A percentile compares a stretch with the other conserved stretches of the same genome.
phyloP scores from a whole-genome alignment of 2,888 invertebrate species.

The Ommatoiulus sabulosus region DNA sequence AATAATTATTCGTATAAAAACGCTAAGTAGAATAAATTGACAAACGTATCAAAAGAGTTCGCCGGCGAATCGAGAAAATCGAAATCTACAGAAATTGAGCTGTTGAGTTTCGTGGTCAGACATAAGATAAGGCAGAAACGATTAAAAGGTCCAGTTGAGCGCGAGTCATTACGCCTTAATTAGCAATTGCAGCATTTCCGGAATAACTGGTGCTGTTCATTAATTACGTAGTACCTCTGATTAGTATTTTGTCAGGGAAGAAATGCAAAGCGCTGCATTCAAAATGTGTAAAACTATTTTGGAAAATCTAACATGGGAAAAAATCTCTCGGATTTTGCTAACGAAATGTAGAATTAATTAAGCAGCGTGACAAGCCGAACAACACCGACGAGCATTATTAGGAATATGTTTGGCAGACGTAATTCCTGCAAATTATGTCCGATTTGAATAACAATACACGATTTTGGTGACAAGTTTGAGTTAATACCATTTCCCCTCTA shows the following conservation, averaged over 20 bases:
- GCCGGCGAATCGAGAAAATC: constrained; percentile 10
- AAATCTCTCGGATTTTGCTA: background rate
- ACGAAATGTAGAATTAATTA: background rate
- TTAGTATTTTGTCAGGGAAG: background rate
- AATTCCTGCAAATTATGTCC: background rate
- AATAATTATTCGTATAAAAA: constrained; percentile 47
- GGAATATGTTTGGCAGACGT: background rate
- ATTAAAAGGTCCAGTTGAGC: constrained; percentile 41
- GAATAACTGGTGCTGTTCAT: background rate
- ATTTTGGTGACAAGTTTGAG: background rate
- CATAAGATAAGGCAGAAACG: constrained; percentile 41
- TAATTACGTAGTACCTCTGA: background rate
- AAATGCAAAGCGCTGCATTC: constrained; percentile 44
- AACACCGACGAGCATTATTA: background rate
- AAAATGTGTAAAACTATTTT: background rate
- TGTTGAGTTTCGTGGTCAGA: constrained; percentile 31
- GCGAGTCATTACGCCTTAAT: constrained; percentile 26
- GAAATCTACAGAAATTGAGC: constrained; percentile 48
- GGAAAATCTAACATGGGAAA: background rate
- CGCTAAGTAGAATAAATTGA: constrained; percentile 34
- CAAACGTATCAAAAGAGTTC: constrained; percentile 46
- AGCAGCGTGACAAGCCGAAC: constrained; percentile 1
- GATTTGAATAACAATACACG: background rate
- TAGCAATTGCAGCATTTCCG: background rate
- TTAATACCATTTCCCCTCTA: background rate